Percentiles rank a stretch among this genome's conserved stretches.
These are phyloP conservation scores for Paelopatides confundens DNA, from an alignment of 53 echinoderm and acorn worm genomes.

Conservation along the genomic window DNA sequence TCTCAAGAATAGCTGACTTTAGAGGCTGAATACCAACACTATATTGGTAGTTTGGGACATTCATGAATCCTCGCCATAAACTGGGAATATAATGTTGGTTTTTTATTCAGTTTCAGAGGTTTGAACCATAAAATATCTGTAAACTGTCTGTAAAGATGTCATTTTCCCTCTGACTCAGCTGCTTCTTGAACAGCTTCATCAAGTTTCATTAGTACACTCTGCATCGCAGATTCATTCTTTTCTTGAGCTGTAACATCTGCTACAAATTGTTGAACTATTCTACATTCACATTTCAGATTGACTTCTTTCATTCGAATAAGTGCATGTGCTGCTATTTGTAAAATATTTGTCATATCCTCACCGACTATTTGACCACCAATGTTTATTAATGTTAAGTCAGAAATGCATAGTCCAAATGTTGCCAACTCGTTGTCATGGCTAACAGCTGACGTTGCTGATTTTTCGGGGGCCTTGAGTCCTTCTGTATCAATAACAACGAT, in stretches of 20 bases:
- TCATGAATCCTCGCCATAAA: no score
- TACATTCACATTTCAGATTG: neutral
- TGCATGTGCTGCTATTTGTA: no score
- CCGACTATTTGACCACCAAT: neutral
- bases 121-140: conserved; percentile 11
- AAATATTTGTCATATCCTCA: conserved; percentile 24
- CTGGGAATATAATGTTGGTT: no score
- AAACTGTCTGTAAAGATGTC: neutral
- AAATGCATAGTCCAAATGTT: conserved; percentile 18
- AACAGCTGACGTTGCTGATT: neutral
- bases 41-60: no score
- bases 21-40: neutral
- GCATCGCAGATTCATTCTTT: neutral
- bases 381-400: no score
- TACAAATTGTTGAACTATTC: no score
- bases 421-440: no score
- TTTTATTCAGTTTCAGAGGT: no score
- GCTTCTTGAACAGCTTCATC: neutral
- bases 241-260: neutral
- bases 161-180: neutral
- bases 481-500: no score
- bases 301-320: neutral
- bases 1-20: neutral
- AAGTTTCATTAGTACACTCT: neutral
- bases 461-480: no score